phyloP scores from a whole-genome alignment of 2,888 invertebrate genomes.

The Helicoverpa assulta region DNA sequence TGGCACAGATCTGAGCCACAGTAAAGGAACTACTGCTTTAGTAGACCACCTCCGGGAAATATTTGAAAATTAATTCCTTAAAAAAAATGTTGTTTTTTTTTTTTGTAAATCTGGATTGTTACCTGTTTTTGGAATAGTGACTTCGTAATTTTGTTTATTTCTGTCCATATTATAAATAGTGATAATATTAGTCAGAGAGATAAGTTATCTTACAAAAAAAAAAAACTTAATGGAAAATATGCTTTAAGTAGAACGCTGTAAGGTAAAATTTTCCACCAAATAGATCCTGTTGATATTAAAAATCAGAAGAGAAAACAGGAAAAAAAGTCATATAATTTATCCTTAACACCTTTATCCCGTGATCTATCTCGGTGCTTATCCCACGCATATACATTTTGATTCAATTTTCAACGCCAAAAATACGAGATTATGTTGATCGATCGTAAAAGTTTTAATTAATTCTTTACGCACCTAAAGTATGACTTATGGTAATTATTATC shows the following conservation, averaged over 20 bases:
- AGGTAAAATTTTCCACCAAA: neutral
- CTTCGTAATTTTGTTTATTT: too few relatives aligned
- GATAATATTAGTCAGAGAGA: too few relatives aligned
- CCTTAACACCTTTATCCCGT: slow-evolving; percentile 18
- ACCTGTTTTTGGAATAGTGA: too few relatives aligned
- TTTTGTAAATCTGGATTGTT: too few relatives aligned
- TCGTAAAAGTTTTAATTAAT: slow-evolving; percentile 45
- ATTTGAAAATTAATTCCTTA: neutral
- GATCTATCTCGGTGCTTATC: slow-evolving; percentile 10
- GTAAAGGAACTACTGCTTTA: slow-evolving; percentile 14
- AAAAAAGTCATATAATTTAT: slow-evolving; percentile 15
- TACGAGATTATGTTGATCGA: slow-evolving; percentile 38
- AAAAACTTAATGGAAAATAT: neutral
- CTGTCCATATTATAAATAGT: too few relatives aligned
- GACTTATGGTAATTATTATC: neutral
- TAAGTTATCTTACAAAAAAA: too few relatives aligned
- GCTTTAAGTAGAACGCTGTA: neutral
- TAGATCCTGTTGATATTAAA: slow-evolving; percentile 18
- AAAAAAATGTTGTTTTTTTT: neutral
- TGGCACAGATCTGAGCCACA: slow-evolving; percentile 70
- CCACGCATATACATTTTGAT: slow-evolving; percentile 13
- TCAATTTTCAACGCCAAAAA: slow-evolving; percentile 38
- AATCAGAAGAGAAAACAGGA: slow-evolving; percentile 9
- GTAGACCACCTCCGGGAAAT: slow-evolving; percentile 25
- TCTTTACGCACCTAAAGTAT: slow-evolving; percentile 9